Percentiles rank a stretch among this genome's conserved stretches.
Conservation (phyloP, 2,113 vertebrate genomes). For the Malaclemys terrapin region DNA sequence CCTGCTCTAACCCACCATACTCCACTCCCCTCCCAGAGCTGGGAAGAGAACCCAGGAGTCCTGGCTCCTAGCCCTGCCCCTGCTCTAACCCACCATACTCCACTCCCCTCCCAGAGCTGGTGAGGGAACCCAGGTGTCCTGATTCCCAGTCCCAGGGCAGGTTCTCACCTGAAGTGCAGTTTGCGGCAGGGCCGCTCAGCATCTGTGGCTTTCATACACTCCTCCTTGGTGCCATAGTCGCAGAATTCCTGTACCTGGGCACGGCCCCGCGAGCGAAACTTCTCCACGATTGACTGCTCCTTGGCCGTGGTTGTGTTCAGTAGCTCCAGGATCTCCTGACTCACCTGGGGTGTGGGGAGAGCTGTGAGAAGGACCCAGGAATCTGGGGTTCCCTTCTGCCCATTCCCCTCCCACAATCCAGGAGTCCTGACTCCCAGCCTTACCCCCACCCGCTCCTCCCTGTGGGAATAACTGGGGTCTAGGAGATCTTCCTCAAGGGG, state of each 20-base stretch:
- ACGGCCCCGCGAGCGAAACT: conserved; percentile 92
- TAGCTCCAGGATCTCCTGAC: conserved; percentile 93
- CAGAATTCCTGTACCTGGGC: conserved; percentile 97
- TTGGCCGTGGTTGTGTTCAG: conserved; percentile 93
- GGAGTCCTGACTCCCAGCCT: too few species aligned
- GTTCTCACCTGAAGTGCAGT: conserved; percentile 88
- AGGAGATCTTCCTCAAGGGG: neutral
- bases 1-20: neutral
- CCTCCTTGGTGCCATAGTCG: conserved; percentile 94
- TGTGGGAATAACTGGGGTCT: neutral
- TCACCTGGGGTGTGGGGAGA: conserved; percentile 82
- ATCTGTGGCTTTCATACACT: conserved; percentile 88
- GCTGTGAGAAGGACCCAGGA: neutral
- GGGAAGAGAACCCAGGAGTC: neutral
- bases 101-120: neutral
- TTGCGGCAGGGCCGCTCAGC: conserved; percentile 89
- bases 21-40: neutral
- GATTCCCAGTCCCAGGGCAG: neutral
- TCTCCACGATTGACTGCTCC: conserved; percentile 95
- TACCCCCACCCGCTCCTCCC: too few species aligned
- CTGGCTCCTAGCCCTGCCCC: neutral
- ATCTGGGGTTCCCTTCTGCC: neutral
- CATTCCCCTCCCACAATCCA: neutral
- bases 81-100: neutral
- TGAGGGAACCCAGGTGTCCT: neutral